Base-by-base conservation (phyloP, 2,113 vertebrate genomes). In the Grus americana region DNA sequence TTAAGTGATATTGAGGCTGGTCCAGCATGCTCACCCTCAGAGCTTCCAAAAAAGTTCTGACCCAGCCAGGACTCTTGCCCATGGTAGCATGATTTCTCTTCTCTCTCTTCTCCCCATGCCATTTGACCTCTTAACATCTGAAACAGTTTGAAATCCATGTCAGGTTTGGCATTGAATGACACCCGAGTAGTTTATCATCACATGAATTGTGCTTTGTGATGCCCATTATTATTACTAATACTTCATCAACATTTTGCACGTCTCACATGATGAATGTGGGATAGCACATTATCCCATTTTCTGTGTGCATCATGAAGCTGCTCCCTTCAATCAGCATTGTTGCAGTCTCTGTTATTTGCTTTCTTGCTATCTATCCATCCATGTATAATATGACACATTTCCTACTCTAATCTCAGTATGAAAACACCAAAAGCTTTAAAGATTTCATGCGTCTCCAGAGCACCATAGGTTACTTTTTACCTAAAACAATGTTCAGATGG, bases 331-430 rank as follows among this genome's bases (percentile, higher is more conserved):
- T 95, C 87, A 88, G 70, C 36, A 58, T 96, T 91, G 50, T 89
- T 94, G 90, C 94, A 86, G 52, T 90, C 65, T 63, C 74, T 42
- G 74, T 97, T 94, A 88, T 96, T 97, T 98, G 79, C 90, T 96
- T 97, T 93, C 71, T 96, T 90, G 81, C 68, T 93, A 52, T 81
- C 92, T 97, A 96, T 52, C 93, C 93, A 95, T 97, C 90, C 95
- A 52, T 96, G 82, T 85, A 92, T 93, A 97, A 97, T 90, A 96
- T 40, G 87, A 97, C 96, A 97, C 44, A 81, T 94, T 97, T 97
- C 91, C 86, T 95, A 81, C 75, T 63, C 88, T 95, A 95, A 96
- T 73, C 84, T 94, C 91, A 84, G 40, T 96, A 93, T 74, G 84
- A 95, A 97, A 97, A 98, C 93, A 97, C 36, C 76, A 71, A 92